A percentile compares a stretch with the other conserved stretches of the same genome.
These are phyloP conservation scores for Corythoichthys haematopterus DNA, from an alignment of 2,113 vertebrate species.

Conservation along the genomic window DNA sequence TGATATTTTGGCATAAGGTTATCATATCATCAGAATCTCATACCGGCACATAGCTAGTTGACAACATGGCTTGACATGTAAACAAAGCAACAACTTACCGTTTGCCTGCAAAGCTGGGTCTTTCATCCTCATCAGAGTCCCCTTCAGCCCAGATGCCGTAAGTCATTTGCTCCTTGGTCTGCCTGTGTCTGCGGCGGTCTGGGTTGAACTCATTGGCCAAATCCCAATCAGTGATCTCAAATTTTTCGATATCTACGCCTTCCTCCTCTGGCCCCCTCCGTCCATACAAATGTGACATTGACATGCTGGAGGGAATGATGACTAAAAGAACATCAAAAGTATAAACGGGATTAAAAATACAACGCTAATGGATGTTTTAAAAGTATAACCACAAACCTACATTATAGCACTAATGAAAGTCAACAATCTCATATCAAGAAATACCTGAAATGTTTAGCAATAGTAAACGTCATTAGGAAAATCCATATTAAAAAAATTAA, in stretches of 20 bases:
- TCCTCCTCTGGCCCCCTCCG: constrained; percentile 80
- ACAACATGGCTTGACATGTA: background rate
- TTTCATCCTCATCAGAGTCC: constrained; percentile 90
- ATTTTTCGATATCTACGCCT: constrained; percentile 88
- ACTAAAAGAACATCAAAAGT: background rate
- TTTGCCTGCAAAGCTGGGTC: constrained; percentile 91
- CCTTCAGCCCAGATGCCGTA: constrained; percentile 94
- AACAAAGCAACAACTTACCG: constrained; percentile 60
- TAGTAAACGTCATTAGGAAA: background rate
- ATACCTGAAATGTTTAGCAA: background rate
- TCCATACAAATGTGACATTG: constrained; percentile 90
- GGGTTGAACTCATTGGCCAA: constrained; percentile 97
- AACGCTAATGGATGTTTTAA: background rate
- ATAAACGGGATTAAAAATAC: background rate
- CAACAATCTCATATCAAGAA: background rate
- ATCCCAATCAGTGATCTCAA: constrained; percentile 96
- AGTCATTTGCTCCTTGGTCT: constrained; percentile 90
- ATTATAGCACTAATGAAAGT: background rate
- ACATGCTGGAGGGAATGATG: constrained; percentile 71
- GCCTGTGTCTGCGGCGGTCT: constrained; percentile 85
- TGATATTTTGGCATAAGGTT: too few species aligned
- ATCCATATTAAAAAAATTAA: background rate
- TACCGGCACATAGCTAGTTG: background rate
- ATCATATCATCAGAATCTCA: too few species aligned
- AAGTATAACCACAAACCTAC: background rate